Base-by-base conservation (phyloP, 2,113 vertebrate genomes). In the Tetrao urogallus region DNA sequence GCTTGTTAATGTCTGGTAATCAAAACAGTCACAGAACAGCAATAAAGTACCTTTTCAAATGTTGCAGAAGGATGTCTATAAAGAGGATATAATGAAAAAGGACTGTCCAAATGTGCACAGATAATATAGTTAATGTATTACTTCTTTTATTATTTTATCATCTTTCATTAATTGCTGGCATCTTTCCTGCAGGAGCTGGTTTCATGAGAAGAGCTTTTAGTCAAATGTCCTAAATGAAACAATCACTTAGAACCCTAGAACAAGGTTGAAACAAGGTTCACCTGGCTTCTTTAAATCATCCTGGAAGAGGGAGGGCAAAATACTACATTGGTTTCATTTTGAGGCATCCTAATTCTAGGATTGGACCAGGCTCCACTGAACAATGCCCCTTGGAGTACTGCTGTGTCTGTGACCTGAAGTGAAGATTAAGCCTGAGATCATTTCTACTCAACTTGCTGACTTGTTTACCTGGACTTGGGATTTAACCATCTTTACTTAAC, bases 151-250 rank as follows among this genome's bases (percentile, higher is more conserved):
- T 98, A 97, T 97, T 97, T 97, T 96, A 97, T 97, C 97, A 98
- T 97, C 97, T 98, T 96, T 98, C 97, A 97, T 98, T 98, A 98
- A 98, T 98, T 96, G 97, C 97, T 98, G 97, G 97, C 98, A 95
- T 81, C 65, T 28, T 89, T 97, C 97, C 97, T 96, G 88, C 90
- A 88, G 92, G 80, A 96, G 74, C 65, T 77, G 82, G 89, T 96
- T 94, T 93, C 90, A 63, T 72, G 92, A 94, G 96, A 96, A 97
- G 96, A 92, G 98, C 97, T 98, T 98, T 98, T 98, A 98, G 97
- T 97, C 89, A 97, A 98, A 97, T 97, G 95, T 96, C 96, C 96
- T 96, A 92, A 96, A 93, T 96, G 94, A 97, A 97, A 97, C 72
- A 47, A 89, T 95, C 97, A 97, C 96, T 97, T 97, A 97, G 95